Conservation (phyloP, 2,797 vertebrate genomes). For the Enteromius argenteus region DNA sequence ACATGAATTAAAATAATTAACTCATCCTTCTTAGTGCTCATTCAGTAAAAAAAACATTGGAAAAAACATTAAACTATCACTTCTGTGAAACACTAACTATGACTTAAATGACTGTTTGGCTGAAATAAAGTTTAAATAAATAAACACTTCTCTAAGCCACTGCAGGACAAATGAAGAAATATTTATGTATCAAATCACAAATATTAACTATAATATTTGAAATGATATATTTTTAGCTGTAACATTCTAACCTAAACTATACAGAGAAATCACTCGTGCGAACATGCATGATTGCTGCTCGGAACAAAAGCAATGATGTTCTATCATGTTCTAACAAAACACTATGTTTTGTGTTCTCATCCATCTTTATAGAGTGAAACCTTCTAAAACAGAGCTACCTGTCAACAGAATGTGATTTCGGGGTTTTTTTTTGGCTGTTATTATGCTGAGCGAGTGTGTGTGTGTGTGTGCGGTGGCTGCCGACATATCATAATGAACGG, state of each 20-base stretch:
- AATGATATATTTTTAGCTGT: too few species aligned
- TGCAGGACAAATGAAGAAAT: background rate
- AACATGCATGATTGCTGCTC: background rate
- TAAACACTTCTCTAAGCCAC: background rate
- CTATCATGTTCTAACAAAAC: background rate
- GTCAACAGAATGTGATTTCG: background rate
- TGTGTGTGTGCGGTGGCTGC: background rate
- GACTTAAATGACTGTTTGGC: background rate
- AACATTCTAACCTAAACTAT: background rate
- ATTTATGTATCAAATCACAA: background rate
- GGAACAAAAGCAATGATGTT: background rate
- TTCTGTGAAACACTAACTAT: too few species aligned
- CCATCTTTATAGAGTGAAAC: background rate
- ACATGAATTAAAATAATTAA: background rate
- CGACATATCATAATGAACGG: conserved; percentile 20
- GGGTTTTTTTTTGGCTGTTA: conserved; percentile 12
- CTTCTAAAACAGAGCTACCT: background rate
- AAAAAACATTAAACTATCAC: background rate
- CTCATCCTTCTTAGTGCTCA: background rate
- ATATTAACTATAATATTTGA: too few species aligned
- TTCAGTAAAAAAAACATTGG: background rate
- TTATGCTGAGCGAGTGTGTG: background rate
- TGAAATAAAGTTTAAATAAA: background rate
- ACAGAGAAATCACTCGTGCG: background rate
- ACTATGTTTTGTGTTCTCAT: background rate